Evolutionary conservation across 2,113 vertebrate genomes (phyloP).

Genomic region (Columba janthina): DNA sequence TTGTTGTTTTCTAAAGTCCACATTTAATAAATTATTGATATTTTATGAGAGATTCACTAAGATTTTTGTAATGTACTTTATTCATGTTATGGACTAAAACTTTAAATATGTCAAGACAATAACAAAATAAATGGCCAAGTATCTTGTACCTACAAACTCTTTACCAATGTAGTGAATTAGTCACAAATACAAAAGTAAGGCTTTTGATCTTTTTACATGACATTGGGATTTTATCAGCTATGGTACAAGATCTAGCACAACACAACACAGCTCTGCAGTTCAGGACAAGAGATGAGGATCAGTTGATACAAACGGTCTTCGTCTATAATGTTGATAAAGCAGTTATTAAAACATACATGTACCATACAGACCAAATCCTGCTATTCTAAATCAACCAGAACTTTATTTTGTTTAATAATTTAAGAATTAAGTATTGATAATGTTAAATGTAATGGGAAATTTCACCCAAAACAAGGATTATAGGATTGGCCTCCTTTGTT

Average conservation of each 20-base stretch:
- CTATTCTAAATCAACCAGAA: not conserved
- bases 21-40: not conserved
- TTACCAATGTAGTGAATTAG: not conserved
- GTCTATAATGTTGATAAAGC: not conserved
- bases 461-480: not conserved
- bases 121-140: not conserved
- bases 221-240: not conserved
- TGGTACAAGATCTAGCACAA: not conserved
- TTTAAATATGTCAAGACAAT: not conserved
- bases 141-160: not conserved
- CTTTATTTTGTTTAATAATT: not conserved
- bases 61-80: not conserved
- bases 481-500: rapidly evolving
- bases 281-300: not conserved
- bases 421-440: not conserved
- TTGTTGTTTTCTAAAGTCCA: not conserved
- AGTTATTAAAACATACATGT: not conserved
- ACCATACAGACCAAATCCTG: not conserved
- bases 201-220: not conserved
- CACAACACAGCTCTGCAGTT: not conserved
- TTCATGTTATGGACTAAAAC: not conserved
- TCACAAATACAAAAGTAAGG: not conserved
- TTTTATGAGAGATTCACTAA: not conserved
- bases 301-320: not conserved
- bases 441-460: not conserved